Evolutionary conservation across 92 coral and sea anemone species (phyloP), one percentile per base, ranked within the genome.

Genomic region (Palythoa heliodiscus): DNA sequence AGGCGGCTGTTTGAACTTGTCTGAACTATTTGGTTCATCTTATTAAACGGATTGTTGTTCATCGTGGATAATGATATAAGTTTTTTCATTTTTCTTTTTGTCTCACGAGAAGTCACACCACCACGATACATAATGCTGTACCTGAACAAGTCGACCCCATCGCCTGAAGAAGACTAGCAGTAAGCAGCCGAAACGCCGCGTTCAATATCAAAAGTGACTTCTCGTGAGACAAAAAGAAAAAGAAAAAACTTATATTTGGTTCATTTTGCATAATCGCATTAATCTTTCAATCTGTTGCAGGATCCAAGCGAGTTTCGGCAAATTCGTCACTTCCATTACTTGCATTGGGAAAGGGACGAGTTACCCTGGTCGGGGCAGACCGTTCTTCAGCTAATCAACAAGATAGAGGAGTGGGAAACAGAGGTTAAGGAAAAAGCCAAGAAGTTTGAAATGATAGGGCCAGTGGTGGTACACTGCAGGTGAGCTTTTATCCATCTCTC

Each of bases 381-480:
- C 6, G 81, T 94, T 23, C 90, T 94, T 3, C 98, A 94, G 77
- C 95, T 94, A 17, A 87, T 94, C 53, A 86, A 91, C 71, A 94
- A 92, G 82, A 92, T 89, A 38, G 97, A 91, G 60, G 94, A 89
- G 85, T 93, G 97, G 97, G 93, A 93, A 86, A 78, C 40, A 19
- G 91, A 92, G 53, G 93, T 93, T 14, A 84, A 68, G 64, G 72
- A 58, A 17, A 80, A 82, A 24, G 88, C 97, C 23, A 88, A 93
- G 47, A 91, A 91, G 8, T 92, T 86, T 52, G 97, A 93, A 29
- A 40, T 86, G 77, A 90, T 94, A 63, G 95, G 93, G 25, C 93
- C 99, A 8, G 90, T 96, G 47, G 94, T 92, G 7, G 98, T 92
- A 7, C 96, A 96, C 82, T 96, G 99, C 95, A 92, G 94, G 99